These are phyloP conservation scores for Oncorhynchus gorbuscha DNA, from an alignment of 2,113 vertebrate genomes.

Conservation along the genomic window DNA sequence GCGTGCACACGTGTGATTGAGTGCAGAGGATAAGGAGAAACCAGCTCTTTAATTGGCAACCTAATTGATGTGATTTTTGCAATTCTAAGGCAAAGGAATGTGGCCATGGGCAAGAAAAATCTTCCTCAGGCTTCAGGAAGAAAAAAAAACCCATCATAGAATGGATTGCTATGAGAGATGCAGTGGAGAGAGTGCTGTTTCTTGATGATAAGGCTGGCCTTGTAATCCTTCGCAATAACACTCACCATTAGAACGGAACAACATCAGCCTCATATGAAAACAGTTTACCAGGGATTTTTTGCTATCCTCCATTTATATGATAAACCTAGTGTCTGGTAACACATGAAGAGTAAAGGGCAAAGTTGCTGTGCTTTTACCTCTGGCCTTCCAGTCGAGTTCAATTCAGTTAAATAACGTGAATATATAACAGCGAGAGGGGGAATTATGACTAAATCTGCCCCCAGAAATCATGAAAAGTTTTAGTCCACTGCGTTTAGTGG, in stretches of 20 bases:
- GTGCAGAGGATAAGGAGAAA: neutral
- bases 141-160: neutral
- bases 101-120: neutral
- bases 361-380: neutral
- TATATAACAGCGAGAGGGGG: neutral
- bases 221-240: neutral
- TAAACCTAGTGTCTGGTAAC: neutral
- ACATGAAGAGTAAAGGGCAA: neutral
- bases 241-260: neutral
- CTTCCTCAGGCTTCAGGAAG: neutral
- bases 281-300: neutral
- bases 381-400: neutral
- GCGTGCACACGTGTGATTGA: neutral
- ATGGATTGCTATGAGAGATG: neutral
- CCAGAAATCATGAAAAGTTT: neutral
- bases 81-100: neutral
- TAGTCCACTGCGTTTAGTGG: neutral
- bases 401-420: neutral
- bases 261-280: neutral
- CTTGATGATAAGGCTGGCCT: no score
- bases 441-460: neutral
- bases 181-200: no score
- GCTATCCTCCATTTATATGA: neutral
- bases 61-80: neutral
- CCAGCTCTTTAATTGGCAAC: neutral